phyloP scores from a whole-genome alignment of 2,113 vertebrate species.

The Anolis sagrei region DNA sequence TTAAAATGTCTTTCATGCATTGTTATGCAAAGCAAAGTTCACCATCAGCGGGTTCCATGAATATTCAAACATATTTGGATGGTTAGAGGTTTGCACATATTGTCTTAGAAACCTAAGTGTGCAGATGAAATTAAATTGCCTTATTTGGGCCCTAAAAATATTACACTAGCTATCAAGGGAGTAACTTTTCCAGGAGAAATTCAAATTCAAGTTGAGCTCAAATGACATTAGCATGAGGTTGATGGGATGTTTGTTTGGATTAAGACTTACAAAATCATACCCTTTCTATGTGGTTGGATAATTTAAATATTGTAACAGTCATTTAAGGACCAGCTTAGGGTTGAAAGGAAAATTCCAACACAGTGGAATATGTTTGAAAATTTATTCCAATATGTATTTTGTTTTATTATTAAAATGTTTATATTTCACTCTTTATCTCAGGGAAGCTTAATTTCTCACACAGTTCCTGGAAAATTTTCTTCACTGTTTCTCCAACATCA shows the following conservation, averaged over 20 bases:
- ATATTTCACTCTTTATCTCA: too few relatives aligned
- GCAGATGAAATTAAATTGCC: not conserved
- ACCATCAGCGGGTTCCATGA: slow-evolving; percentile 1
- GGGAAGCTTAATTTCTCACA: not conserved
- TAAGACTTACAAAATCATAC: not conserved
- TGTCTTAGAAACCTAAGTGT: not conserved
- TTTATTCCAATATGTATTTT: not conserved
- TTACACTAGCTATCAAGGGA: not conserved
- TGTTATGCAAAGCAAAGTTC: not conserved
- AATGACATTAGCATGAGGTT: not conserved
- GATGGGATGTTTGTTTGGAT: not conserved
- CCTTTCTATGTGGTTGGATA: not conserved
- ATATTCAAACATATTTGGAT: slow-evolving; percentile 17
- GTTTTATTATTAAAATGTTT: too few relatives aligned
- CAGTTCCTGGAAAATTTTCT: not conserved
- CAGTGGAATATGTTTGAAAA: not conserved
- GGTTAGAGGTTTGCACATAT: not conserved
- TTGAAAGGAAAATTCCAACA: not conserved
- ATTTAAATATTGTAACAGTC: not conserved
- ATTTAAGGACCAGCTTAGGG: not conserved
- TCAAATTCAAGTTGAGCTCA: not conserved
- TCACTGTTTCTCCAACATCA: not conserved
- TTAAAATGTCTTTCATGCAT: slow-evolving; percentile 5
- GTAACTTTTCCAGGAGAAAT: not conserved
- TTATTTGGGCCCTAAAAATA: not conserved